phyloP scores from a whole-genome alignment of 2,113 vertebrate genomes.

The Girardinichthys multiradiatus region DNA sequence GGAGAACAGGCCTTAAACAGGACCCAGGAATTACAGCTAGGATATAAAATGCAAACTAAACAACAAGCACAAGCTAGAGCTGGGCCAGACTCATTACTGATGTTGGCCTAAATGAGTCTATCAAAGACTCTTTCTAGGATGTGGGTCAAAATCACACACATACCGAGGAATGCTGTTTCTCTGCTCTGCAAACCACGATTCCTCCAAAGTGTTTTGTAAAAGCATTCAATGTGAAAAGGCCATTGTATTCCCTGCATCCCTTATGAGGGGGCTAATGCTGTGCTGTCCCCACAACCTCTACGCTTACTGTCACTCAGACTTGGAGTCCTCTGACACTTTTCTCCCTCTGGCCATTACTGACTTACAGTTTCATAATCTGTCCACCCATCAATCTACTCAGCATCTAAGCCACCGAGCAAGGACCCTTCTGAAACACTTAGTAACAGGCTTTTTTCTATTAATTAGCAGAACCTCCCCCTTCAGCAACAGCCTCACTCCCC shows the following conservation, averaged over 20 bases:
- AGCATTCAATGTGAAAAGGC: slow-evolving; percentile 49
- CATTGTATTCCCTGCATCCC: slow-evolving; percentile 41
- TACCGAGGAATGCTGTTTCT: slow-evolving; percentile 32
- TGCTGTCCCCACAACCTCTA: slow-evolving; percentile 57
- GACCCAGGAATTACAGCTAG: slow-evolving; percentile 58
- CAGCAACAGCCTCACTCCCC: slow-evolving; percentile 49
- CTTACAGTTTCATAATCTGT: slow-evolving; percentile 58
- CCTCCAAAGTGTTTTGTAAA: slow-evolving; percentile 26
- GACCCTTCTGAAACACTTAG: slow-evolving; percentile 46
- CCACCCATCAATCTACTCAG: slow-evolving; percentile 52
- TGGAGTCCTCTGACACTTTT: slow-evolving; percentile 50
- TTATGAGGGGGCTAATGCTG: slow-evolving; percentile 32
- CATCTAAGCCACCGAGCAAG: slow-evolving; percentile 41
- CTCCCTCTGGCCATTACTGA: slow-evolving; percentile 54
- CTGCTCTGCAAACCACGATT: slow-evolving; percentile 31
- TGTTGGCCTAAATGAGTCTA: slow-evolving; percentile 71
- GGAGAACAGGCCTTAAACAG: slow-evolving; percentile 51
- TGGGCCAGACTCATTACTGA: slow-evolving; percentile 69
- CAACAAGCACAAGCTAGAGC: slow-evolving; percentile 54
- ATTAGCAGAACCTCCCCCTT: slow-evolving; percentile 64
- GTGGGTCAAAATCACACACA: slow-evolving; percentile 34
- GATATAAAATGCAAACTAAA: slow-evolving; percentile 62
- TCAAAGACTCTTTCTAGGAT: slow-evolving; percentile 66
- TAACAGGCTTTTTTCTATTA: slow-evolving; percentile 46
- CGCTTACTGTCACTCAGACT: slow-evolving; percentile 59